phyloP scores from a whole-genome alignment of 2,797 vertebrate species.

The Dendrocincla tyrannina region DNA sequence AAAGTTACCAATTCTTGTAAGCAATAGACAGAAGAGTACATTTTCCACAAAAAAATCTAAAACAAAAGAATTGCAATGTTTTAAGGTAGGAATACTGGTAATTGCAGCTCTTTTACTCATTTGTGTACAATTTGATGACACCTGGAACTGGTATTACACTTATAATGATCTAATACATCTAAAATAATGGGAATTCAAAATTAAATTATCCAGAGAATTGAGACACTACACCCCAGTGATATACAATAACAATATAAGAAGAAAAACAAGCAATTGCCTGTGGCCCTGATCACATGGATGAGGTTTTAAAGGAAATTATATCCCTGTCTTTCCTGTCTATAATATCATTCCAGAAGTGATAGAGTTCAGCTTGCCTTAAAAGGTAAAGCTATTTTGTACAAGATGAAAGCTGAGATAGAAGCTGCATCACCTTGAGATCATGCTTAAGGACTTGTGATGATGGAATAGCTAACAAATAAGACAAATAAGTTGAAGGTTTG shows the following conservation, averaged over 20 bases:
- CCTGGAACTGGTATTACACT: neutral
- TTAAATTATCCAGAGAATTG: neutral
- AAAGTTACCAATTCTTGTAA: neutral
- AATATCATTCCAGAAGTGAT: neutral
- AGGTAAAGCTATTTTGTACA: neutral
- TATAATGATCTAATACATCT: neutral
- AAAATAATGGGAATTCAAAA: neutral
- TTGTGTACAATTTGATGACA: neutral
- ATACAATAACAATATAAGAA: neutral
- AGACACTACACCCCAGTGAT: neutral
- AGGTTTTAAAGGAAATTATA: neutral
- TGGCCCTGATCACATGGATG: neutral
- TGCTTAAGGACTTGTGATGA: neutral
- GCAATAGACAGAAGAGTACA: neutral
- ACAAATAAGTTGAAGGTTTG: accelerated
- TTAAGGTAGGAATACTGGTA: neutral
- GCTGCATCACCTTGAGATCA: neutral
- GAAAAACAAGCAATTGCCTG: neutral
- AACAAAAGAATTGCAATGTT: neutral
- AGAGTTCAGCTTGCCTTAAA: neutral
- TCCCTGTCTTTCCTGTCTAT: neutral
- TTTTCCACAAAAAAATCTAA: neutral
- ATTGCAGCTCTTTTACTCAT: neutral
- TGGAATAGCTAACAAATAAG: neutral
- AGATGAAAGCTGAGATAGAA: neutral